Base-by-base conservation (phyloP, 2,797 vertebrate species). In the Acanthopagrus latus region DNA sequence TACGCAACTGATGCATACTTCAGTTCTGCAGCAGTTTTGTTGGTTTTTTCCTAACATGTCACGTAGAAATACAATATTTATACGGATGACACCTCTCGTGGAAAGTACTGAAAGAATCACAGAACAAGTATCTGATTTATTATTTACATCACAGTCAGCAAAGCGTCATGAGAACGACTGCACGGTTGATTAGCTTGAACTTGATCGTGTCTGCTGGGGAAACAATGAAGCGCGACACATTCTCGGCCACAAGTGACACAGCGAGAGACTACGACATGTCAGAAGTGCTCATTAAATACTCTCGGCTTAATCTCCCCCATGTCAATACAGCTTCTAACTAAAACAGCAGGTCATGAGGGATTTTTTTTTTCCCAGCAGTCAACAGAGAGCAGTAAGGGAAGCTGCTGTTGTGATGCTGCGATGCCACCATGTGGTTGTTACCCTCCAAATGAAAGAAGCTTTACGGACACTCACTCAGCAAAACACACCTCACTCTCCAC, bases 401-500 rank as follows among this genome's bases (percentile, higher is more conserved):
- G 20, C 29, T 1, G n/a, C 56, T 76, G 56, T 11, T 33, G 75
- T 70, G 74, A 84, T 75, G 78, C 80, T 80, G 79, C 73, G 6
- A 27, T 65, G 91, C 91, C 89, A 84, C 77, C 91, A 41, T 86
- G 89, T 93, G 93, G 91, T 7, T 0, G 8, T 10, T 38, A 8
- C 1, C 33, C 33, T 38, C 33, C 33, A n/a, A 38, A 33, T 38
- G 33, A 38, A 38, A 38, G 33, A 38, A 38, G 18, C 4, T 56
- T 64, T 72, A 58, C 74, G 48, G 23, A 59, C 20, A 54, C 64
- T 46, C n/a, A 60, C 59, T 67, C 43, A 54, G 57, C 59, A 79
- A 52, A 75, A 38, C 81, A 44, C 23, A 68, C 3, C 16, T 17
- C 29, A 29, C 27, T 27, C 27, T 38, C 33, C 33, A 7, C 33